phyloP scores from a whole-genome alignment of 2,888 invertebrate genomes.

The Leptopilina drosophilae region DNA sequence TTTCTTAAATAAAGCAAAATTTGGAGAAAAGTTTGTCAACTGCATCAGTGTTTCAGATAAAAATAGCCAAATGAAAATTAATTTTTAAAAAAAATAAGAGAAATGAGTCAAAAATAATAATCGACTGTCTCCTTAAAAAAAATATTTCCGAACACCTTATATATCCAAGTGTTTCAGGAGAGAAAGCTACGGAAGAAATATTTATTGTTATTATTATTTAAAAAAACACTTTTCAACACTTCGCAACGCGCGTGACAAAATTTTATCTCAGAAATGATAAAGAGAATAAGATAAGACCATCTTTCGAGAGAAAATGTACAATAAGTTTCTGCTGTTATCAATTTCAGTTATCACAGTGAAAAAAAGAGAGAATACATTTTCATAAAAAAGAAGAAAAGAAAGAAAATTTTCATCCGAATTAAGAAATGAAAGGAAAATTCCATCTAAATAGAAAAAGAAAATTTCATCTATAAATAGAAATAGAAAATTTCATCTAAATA shows the following conservation, averaged over 20 bases:
- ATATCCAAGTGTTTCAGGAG: background rate
- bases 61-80: no score
- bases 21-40: no score
- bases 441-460: no score
- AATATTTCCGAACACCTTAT: no score
- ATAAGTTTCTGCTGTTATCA: slow-evolving; percentile 5
- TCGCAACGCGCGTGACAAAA: background rate
- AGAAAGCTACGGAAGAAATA: background rate
- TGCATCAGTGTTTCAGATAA: no score
- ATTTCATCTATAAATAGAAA: background rate
- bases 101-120: no score
- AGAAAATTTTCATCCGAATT: background rate
- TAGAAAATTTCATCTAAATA: no score
- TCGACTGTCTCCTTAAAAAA: no score
- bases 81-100: no score
- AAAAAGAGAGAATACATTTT: background rate
- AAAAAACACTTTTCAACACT: background rate
- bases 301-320: background rate
- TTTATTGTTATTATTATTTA: background rate
- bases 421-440: no score
- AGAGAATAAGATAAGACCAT: slow-evolving; percentile 18
- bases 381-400: background rate
- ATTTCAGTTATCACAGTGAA: slow-evolving; percentile 9
- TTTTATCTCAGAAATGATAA: slow-evolving; percentile 35
- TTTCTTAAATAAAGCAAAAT: no score